Conservation (phyloP, 1,140 invertebrate genomes). For the Drosophila leontia region DNA sequence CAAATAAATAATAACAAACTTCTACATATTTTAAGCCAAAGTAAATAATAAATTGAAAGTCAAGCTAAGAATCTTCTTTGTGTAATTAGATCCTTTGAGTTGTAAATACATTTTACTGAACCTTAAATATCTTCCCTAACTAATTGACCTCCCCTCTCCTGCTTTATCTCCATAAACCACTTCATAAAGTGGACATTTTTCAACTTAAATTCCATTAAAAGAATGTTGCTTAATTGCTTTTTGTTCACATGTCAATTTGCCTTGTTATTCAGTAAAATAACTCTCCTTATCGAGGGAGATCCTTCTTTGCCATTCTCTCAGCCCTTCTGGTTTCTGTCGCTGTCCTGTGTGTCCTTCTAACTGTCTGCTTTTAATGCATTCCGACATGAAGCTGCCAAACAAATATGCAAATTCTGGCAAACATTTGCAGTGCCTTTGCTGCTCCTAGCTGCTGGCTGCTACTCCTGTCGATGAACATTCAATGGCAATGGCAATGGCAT, state of each 20-base stretch:
- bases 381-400: conserved; percentile 72
- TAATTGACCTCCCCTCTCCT: conserved; percentile 5
- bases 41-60: too few relatives aligned
- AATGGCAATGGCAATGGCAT: conserved; percentile 63
- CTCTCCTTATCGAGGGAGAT: conserved; percentile 24
- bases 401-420: conserved; percentile 79
- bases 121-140: not conserved
- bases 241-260: conserved; percentile 74
- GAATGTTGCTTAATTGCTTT: conserved; percentile 55
- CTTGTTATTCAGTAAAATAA: conserved; percentile 50
- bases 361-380: conserved; percentile 63
- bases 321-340: not conserved
- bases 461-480: conserved; percentile 73
- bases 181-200: conserved; percentile 18
- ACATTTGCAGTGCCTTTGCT: conserved; percentile 64
- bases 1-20: too few relatives aligned
- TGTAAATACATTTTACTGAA: not conserved
- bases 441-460: not conserved
- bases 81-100: not conserved
- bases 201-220: conserved; percentile 24
- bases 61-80: not conserved
- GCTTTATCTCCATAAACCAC: not conserved
- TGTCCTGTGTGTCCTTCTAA: conserved; percentile 7
- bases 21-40: too few relatives aligned
- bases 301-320: conserved; percentile 1